A percentile compares a stretch with the other conserved stretches of the same genome.
phyloP scores from a whole-genome alignment of 2,113 vertebrate species.

The Porphyrio hochstetteri region DNA sequence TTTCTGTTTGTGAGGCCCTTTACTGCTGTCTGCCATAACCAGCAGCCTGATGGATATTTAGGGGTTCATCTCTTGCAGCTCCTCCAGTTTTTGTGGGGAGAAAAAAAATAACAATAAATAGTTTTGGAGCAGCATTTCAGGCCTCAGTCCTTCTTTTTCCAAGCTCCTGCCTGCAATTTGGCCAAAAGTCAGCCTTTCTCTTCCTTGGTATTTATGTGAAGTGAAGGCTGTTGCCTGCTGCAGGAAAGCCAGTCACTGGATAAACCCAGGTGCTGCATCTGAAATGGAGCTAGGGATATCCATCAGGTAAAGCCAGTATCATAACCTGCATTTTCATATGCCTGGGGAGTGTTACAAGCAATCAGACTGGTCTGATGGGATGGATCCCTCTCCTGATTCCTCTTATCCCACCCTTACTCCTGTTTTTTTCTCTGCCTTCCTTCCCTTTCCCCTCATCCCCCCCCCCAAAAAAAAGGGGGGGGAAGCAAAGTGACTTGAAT shows the following conservation, averaged over 20 bases:
- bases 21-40: neutral
- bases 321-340: neutral
- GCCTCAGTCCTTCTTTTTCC: neutral
- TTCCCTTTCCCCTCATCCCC: neutral
- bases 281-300: neutral
- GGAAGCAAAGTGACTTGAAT: neutral
- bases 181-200: neutral
- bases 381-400: neutral
- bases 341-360: neutral
- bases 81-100: neutral
- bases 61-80: neutral
- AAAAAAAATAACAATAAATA: neutral
- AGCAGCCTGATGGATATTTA: neutral
- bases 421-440: neutral
- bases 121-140: neutral
- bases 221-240: neutral
- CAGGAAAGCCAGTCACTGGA: accelerated
- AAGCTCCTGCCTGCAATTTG: neutral
- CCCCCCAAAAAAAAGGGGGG: neutral
- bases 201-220: neutral
- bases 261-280: neutral
- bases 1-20: neutral
- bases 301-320: neutral
- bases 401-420: neutral
- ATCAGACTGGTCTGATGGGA: neutral